Evolutionary conservation across 2,113 vertebrate species (phyloP), one percentile per base, ranked within the genome.

Genomic region (Zosterops borbonicus): DNA sequence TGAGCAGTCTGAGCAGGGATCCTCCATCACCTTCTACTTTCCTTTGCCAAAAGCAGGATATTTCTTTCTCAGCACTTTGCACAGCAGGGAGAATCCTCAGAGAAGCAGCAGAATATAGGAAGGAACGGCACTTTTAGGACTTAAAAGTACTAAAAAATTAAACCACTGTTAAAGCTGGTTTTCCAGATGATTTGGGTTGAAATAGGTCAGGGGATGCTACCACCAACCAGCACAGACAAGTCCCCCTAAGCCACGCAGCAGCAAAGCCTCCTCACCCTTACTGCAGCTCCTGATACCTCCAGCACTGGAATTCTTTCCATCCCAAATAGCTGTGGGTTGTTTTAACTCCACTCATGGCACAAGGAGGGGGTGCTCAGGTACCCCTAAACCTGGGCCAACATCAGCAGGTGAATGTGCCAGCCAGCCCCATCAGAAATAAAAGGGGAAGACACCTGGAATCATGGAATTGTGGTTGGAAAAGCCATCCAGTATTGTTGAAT

Each of bases 141-240:
- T 92, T 84, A 46, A 50, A 94, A 73, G 49, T 12, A 89, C 73
- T 90, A 68, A 95, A 87, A 94, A 89, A 89, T 78, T 64, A 78
- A 92, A 89, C 69, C 31, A 27, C 37, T 1, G 2, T 55, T 89
- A 78, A 59, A 87, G 52, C 83, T 67, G 41, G 5, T 87, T 92
- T 94, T 92, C 94, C 83, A 85, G 49, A 37, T 8, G 4, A 87
- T 84, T 84, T 87, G 83, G 62, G 28, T 8, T 75, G 83, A 84
- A 84, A 82, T 14, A 68, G 49, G 73, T 52, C 86, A 96, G 62
- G 70, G 1, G 4, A 70, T 60, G 73, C 83, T 59, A 28, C 27
- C 2, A 3, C 35, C 0, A 0, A 18, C 24, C 69, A 75, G 52
- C 55, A 69, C 28, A 35, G 46, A 53, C 29, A 41, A 23, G 9